These are phyloP conservation scores for Philereme transversata DNA, from an alignment of 2,888 invertebrate genomes.

Conservation along the genomic window DNA sequence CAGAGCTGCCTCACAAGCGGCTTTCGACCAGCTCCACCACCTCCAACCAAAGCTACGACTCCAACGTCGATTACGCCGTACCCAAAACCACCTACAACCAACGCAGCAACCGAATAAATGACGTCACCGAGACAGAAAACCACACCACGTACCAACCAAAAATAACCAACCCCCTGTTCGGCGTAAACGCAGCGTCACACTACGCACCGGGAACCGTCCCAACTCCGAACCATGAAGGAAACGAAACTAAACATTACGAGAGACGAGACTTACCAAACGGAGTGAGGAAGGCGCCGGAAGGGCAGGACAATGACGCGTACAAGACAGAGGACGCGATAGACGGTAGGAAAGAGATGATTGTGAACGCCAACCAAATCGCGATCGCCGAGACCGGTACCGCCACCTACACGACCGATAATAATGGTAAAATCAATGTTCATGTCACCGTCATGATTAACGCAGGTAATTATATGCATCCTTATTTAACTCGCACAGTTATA, in stretches of 20 bases:
- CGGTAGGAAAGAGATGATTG: constrained; percentile 81
- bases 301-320: constrained; percentile 90
- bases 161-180: constrained; percentile 74
- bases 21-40: constrained; percentile 74
- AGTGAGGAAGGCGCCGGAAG: constrained; percentile 89
- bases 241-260: constrained; percentile 63
- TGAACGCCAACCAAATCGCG: constrained; percentile 77
- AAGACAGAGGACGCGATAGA: constrained; percentile 85
- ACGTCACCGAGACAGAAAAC: constrained; percentile 60
- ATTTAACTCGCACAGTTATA: constrained; percentile 47
- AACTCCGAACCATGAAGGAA: constrained; percentile 47
- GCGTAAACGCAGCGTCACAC: constrained; percentile 77
- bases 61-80: constrained; percentile 70
- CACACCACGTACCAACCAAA: constrained; percentile 60
- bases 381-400: constrained; percentile 78
- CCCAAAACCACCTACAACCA: constrained; percentile 70
- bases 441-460: constrained; percentile 94
- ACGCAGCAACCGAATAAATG: constrained; percentile 50
- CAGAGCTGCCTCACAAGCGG: constrained; percentile 69
- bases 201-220: constrained; percentile 67
- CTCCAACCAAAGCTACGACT: constrained; percentile 78
- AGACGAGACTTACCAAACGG: constrained; percentile 71
- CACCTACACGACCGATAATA: constrained; percentile 88
- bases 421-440: constrained; percentile 95
- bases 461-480: constrained; percentile 85